Percentiles rank a stretch among this genome's conserved stretches.
Evolutionary conservation across 2,113 vertebrate genomes (phyloP).

Genomic region (Pseudorectes ferrugineus): DNA sequence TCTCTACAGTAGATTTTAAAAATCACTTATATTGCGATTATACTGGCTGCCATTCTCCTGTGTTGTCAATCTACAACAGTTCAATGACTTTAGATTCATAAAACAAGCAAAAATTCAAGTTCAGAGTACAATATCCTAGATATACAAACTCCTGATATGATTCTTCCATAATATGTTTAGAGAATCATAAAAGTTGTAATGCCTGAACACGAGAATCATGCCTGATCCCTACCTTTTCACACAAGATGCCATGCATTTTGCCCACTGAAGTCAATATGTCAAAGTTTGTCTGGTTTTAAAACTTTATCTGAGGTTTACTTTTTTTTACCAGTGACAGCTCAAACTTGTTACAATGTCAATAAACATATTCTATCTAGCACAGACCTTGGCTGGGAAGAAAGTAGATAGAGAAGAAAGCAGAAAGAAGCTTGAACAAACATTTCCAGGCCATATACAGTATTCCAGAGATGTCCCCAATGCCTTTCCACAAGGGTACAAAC

Average conservation of each 20-base stretch:
- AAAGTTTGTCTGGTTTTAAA: conserved; percentile 27
- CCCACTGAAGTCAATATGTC: background rate
- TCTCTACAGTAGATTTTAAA: background rate
- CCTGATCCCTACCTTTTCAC: background rate
- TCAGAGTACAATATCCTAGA: background rate
- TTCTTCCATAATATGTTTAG: background rate
- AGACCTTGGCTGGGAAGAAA: background rate
- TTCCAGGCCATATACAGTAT: background rate
- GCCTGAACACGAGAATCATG: background rate
- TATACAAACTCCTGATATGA: background rate
- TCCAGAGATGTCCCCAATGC: background rate
- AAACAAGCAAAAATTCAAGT: background rate
- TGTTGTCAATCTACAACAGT: background rate
- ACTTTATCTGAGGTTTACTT: background rate
- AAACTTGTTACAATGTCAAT: background rate
- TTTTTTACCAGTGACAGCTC: background rate
- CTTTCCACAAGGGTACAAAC: background rate
- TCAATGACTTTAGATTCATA: background rate
- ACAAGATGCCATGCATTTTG: background rate
- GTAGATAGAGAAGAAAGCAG: background rate
- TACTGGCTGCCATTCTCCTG: background rate
- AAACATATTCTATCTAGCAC: background rate
- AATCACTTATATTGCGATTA: background rate
- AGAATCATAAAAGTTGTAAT: background rate
- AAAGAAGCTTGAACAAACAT: background rate